Base-by-base conservation (phyloP, 2,888 invertebrate genomes). In the Microplitis manilae region DNA sequence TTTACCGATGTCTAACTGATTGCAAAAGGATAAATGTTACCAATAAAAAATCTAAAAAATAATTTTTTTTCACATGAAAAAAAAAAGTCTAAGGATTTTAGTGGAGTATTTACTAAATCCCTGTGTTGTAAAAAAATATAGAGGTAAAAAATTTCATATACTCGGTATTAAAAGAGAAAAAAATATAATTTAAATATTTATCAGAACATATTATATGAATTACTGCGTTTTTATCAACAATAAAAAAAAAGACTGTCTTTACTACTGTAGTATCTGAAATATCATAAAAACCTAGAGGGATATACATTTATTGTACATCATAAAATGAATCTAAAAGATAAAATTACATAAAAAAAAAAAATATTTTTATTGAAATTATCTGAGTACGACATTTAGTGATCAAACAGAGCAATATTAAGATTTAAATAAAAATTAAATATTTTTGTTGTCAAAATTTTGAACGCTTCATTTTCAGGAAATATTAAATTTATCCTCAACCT, bases 181-280 rank as follows among this genome's bases (percentile, higher is more conserved):
- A 50, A 50, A 50, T 50, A 50, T 50, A 50, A 50, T 50, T 50
- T 50, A 50, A 50, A 50, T 50, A 50, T 50, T 50, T 50, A 50
- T 50, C 50, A 50, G 50, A 50, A 50, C 50, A 50, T 50, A 13
- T 50, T 50, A 50, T 50, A 13, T 50, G 50, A 50, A 50, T 13
- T 13, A 50, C 50, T 13, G 50, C 13, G 13, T 13, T 50, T 50
- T 50, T 50, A 50, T 50, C 50, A 50, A 50, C 50, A 50, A 50
- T 50, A 50, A 50, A 50, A 50, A 30, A 50, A 50, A 50, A 8
- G 13, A 50, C 9, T 50, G 50, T 50, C 50, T 50, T 50, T 50
- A 50, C 50, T 50, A 5, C 50, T 13, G 50, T 13, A 50, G 50
- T 50, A 50, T 50, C 50, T 50, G 13, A 50, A 50, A 50, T 50